Conservation (phyloP, 2,888 invertebrate species). For the Psococerastis gibbosa region DNA sequence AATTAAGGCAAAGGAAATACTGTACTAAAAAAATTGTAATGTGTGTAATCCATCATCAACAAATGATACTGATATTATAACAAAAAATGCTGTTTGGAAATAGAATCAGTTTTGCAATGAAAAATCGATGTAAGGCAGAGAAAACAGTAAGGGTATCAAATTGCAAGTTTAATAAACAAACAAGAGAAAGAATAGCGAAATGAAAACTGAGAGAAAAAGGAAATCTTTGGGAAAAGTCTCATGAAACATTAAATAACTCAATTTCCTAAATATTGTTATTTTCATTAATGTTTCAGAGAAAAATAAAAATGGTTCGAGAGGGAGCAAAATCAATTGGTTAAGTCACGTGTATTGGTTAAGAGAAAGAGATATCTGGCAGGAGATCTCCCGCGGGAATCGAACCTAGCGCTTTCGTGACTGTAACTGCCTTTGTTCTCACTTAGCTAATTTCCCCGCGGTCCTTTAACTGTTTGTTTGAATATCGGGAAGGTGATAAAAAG, state of each 20-base stretch:
- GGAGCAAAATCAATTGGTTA: conserved; percentile 7
- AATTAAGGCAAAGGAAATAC: too few relatives aligned
- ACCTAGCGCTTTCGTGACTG: neutral
- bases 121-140: too few relatives aligned
- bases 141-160: too few relatives aligned
- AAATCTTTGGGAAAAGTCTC: conserved; percentile 1
- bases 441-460: neutral
- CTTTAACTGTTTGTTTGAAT: neutral
- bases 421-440: neutral
- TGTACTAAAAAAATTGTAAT: too few relatives aligned
- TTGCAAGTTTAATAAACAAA: neutral
- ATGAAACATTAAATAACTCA: conserved; percentile 9
- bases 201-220: too few relatives aligned
- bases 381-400: neutral
- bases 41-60: too few relatives aligned
- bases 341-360: too few relatives aligned
- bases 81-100: too few relatives aligned
- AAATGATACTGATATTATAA: too few relatives aligned
- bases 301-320: conserved; percentile 1
- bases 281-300: conserved; percentile 10
- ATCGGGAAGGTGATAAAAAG: too few relatives aligned
- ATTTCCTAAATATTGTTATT: conserved; percentile 9
- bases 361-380: neutral
- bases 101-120: too few relatives aligned
- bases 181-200: neutral